Percentiles rank a stretch among this genome's conserved stretches.
These are phyloP conservation scores for Vespertilio murinus DNA, from an alignment of 2,797 vertebrate genomes.

Conservation along the genomic window DNA sequence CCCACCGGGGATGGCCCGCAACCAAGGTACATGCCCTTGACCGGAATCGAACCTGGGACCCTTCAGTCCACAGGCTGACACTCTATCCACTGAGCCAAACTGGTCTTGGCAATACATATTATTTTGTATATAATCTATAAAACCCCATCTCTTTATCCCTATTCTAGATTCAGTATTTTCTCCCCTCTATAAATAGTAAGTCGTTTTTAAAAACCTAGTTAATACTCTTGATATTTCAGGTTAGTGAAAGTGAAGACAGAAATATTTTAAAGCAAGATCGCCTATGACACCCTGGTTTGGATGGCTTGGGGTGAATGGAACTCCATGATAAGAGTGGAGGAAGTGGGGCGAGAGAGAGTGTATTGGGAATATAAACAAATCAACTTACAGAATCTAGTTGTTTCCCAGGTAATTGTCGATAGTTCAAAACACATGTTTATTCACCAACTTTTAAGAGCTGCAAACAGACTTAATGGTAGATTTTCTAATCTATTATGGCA, in stretches of 20 bases:
- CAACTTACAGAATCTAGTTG: conserved; percentile 67
- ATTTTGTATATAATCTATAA: neutral
- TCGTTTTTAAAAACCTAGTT: neutral
- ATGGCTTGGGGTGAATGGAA: neutral
- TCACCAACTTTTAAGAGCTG: conserved; percentile 83
- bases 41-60: too few relatives aligned
- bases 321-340: neutral
- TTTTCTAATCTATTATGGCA: conserved; percentile 83
- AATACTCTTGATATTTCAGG: neutral
- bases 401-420: conserved; percentile 79
- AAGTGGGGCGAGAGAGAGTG: neutral
- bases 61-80: too few relatives aligned
- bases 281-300: neutral
- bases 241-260: neutral
- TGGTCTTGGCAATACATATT: too few relatives aligned
- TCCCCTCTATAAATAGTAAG: neutral
- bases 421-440: conserved; percentile 81
- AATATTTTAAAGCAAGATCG: neutral
- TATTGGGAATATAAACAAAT: conserved; percentile 66
- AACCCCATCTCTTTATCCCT: neutral
- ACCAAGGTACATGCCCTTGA: too few relatives aligned
- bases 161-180: neutral
- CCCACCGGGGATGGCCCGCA: too few relatives aligned
- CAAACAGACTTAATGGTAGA: conserved; percentile 82
- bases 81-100: too few relatives aligned